phyloP scores from a whole-genome alignment of 2,888 invertebrate species.

The Morpho deidamia region DNA sequence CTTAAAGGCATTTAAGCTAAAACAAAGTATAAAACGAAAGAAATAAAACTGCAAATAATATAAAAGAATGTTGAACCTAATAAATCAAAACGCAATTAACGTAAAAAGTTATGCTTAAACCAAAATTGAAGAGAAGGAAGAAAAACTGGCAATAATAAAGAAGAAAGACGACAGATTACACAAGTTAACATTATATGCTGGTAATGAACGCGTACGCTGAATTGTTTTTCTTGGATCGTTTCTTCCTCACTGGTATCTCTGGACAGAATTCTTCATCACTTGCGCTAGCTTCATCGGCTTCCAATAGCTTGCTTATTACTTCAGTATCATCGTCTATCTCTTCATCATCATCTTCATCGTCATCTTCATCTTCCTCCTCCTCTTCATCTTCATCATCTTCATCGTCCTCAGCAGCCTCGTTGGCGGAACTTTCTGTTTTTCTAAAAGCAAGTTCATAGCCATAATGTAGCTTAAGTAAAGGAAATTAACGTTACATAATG shows the following conservation, averaged over 20 bases:
- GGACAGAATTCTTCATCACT: conserved; percentile 23
- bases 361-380: conserved; percentile 35
- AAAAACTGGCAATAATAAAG: neutral
- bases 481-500: too few species aligned
- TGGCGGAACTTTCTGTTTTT: conserved; percentile 24
- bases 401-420: conserved; percentile 31
- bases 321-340: conserved; percentile 55
- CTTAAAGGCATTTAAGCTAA: neutral
- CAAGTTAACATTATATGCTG: neutral
- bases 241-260: conserved; percentile 16
- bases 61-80: neutral
- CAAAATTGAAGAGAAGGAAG: neutral
- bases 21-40: neutral
- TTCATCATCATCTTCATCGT: conserved; percentile 30
- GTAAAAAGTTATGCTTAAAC: neutral
- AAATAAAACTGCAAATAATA: neutral
- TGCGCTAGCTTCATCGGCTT: conserved; percentile 49
- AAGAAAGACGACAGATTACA: neutral
- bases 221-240: conserved; percentile 15
- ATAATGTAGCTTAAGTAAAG: conserved; percentile 24
- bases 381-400: conserved; percentile 49
- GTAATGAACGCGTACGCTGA: conserved; percentile 16
- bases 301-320: conserved; percentile 59
- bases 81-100: neutral
- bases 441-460: conserved; percentile 21